Evolutionary conservation across 2,113 vertebrate genomes (phyloP), one percentile per base, ranked within the genome.

Genomic region (Speoplatyrhinus poulsoni): DNA sequence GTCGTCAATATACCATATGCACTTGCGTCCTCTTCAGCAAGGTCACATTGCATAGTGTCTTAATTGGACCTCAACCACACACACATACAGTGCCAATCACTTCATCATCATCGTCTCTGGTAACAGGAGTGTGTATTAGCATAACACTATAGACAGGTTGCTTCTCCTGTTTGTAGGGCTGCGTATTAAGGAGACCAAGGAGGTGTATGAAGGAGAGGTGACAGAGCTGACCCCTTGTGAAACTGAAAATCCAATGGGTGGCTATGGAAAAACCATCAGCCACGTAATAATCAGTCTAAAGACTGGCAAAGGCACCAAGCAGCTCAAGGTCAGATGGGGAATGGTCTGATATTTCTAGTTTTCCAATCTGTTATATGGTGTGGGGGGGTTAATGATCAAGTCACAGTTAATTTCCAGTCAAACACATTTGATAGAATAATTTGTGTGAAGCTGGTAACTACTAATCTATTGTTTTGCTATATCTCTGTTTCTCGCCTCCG

Each of bases 201-300:
- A 99, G 74, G 98, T 99, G 70, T 99, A 99, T 75, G 98, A 99
- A 92, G 98, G 98, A 1, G 97, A 99, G 89, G 98, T 99, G 87
- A 99, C 96, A 12, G 98, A 99, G 88, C 87, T 99, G 62, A 98
- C 95, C 41, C 97, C 97, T 0, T 98, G 96, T 77, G 98, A 99
- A 93, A 99, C 98, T 0, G 98, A 99, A 89, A 99, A 99, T 87
- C 97, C 98, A 8, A 97, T 98, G 96, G 98, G 96, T 0, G 98
- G 98, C 0, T 99, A 99, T 4, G 98, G 98, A 48, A 99, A 99
- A 90, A 99, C 98, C 53, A 95, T 99, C 85, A 99, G 97, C 89
- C 97, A 99, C 0, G 96, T 98, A 65, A 95, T 99, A 85, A 98
- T 99, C 54, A 96, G 97, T 9, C 93, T 99, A 59, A 99, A 98